Evolutionary conservation across 2,113 vertebrate species (phyloP).

Genomic region (Laterallus jamaicensis): DNA sequence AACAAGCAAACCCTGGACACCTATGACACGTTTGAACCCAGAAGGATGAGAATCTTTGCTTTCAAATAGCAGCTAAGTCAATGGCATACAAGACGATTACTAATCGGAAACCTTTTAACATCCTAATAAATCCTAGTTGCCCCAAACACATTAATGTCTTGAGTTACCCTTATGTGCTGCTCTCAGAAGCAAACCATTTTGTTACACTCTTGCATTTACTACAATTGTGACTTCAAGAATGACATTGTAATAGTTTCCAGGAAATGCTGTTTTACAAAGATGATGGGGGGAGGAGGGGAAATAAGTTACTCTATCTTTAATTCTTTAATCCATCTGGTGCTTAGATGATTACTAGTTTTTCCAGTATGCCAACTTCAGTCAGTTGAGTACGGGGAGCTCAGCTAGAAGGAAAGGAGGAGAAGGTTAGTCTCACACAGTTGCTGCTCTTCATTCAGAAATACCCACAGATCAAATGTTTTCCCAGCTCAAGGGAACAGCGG

Average conservation of each 20-base stretch:
- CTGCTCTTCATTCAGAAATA: not conserved
- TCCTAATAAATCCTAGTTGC: not conserved
- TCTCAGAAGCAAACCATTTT: not conserved
- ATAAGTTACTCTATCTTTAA: not conserved
- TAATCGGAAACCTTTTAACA: not conserved
- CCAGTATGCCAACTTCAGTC: slow-evolving; percentile 59
- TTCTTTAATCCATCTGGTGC: not conserved
- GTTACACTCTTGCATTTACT: not conserved
- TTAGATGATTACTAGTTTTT: not conserved
- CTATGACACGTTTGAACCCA: not conserved
- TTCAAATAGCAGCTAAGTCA: slow-evolving; percentile 29
- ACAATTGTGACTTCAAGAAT: not conserved
- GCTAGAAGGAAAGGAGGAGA: slow-evolving; percentile 69
- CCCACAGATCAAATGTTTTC: not conserved
- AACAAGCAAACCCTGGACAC: not conserved
- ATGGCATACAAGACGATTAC: not conserved
- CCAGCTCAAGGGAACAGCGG: not conserved
- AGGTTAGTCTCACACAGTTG: not conserved
- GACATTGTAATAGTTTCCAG: not conserved
- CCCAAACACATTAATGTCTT: not conserved
- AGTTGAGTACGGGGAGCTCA: slow-evolving; percentile 80
- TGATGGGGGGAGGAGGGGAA: not conserved
- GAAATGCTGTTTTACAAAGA: slow-evolving; percentile 40
- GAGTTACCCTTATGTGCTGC: not conserved
- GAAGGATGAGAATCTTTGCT: not conserved